phyloP scores from a whole-genome alignment of 1,140 invertebrate species.

The Drosophila aff. region DNA sequence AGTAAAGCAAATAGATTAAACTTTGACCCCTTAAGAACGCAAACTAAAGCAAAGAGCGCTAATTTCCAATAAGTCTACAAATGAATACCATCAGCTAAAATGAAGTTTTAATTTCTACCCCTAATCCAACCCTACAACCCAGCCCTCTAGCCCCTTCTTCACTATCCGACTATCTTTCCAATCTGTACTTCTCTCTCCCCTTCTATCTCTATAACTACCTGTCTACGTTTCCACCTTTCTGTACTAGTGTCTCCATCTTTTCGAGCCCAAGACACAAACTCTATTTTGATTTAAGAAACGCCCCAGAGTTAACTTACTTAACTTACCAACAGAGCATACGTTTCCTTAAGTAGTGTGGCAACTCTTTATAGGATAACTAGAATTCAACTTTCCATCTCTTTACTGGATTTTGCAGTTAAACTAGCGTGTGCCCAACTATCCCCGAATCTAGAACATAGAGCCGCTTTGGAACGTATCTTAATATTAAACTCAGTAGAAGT shows the following conservation, averaged over 20 bases:
- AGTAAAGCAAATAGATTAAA: constrained; percentile 55
- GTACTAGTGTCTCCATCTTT: constrained; percentile 34
- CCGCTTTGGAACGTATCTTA: constrained; percentile 64
- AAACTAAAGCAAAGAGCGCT: constrained; percentile 66
- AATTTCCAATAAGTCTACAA: constrained; percentile 68
- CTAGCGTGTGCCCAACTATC: constrained; percentile 53
- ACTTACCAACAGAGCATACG: constrained; percentile 59
- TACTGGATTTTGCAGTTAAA: constrained; percentile 52
- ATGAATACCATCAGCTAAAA: constrained; percentile 78
- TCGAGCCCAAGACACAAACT: constrained; percentile 61
- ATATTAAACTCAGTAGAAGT: constrained; percentile 59
- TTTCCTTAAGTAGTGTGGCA: constrained; percentile 71
- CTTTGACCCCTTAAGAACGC: constrained; percentile 21
- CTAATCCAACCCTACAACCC: constrained; percentile 22
- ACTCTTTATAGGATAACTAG: constrained; percentile 58
- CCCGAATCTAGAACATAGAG: constrained; percentile 49
- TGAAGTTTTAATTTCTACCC: constrained; percentile 59
- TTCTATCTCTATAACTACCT: constrained; percentile 21
- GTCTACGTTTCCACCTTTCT: constrained; percentile 18
- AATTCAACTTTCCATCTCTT: constrained; percentile 49
- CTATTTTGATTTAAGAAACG: constrained; percentile 58
- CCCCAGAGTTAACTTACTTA: constrained; percentile 34
- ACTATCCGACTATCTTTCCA: constrained; percentile 49
- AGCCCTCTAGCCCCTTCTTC: constrained; percentile 18
- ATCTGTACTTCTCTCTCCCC: constrained; percentile 48